Evolutionary conservation across 2,888 invertebrate genomes (phyloP), one percentile per base, ranked within the genome.

Genomic region (Galerucella calmariensis): DNA sequence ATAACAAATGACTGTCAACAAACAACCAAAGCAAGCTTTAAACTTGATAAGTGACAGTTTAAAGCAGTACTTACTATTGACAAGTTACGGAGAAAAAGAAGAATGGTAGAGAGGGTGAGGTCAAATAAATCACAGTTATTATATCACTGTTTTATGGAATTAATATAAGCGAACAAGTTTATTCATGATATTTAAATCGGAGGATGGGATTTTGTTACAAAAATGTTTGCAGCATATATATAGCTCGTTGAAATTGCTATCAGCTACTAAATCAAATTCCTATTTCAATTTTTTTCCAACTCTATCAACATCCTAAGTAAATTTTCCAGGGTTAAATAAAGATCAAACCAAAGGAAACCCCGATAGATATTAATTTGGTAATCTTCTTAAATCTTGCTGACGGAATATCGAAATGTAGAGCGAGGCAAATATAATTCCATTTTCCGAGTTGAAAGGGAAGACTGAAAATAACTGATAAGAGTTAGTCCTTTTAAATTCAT

Each of bases 361-460:
- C 27, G 75, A 75, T 73, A 77, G 78, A 77, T 79, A 81, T 81
- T 81, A 82, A 82, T 82, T 81, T 81, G 70, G 76, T 80, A 81
- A 82, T 82, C 81, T 81, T 75, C 81, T 81, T 82, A 80, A 81
- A 81, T 81, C 81, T 79, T 76, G 81, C 81, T 81, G 80, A 80
- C 80, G 78, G 78, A 77, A 81, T 79, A 79, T 79, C 79, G 79
- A 79, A 78, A 79, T 78, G 79, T 77, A 63, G 76, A 72, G 56
- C 69, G 77, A 35, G 78, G 79, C 81, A 80, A 80, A 79, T 79
- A 79, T 77, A 76, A 80, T 77, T 74, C 78, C 69, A 62, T n/a
- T 65, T 72, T 66, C 61, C 14, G 67, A 51, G 59, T 66, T 44
- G 68, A 73, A 70, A 58, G 70, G 41, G 20, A 3, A 73, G 80